These are phyloP conservation scores for Propithecus deckenii DNA, from an alignment of 2,797 vertebrate species.

Conservation along the genomic window DNA sequence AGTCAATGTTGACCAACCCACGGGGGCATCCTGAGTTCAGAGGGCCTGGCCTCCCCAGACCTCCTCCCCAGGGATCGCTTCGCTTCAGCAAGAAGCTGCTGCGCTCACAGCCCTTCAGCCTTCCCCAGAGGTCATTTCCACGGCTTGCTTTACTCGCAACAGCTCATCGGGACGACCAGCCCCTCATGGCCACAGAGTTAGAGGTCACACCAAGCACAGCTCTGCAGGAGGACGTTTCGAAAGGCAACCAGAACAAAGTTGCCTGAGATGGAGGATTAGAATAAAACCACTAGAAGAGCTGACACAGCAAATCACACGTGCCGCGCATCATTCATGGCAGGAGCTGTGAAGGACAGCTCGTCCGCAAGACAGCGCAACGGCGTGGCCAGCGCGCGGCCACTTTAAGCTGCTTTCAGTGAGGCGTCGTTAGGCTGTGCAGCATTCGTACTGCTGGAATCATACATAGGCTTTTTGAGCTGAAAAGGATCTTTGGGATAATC, in stretches of 20 bases:
- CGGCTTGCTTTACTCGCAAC: neutral
- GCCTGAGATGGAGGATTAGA: neutral
- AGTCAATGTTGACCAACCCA: neutral
- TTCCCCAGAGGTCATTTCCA: neutral
- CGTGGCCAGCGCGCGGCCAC: too few species aligned
- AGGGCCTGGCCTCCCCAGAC: neutral
- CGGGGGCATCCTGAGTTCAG: neutral
- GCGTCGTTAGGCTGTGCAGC: neutral
- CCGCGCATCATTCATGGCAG: neutral
- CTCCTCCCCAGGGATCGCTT: neutral
- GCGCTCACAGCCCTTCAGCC: neutral
- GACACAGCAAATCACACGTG: neutral
- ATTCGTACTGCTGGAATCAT: neutral
- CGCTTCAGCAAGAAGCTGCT: neutral
- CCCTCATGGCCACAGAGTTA: neutral
- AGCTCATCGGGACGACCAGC: neutral
- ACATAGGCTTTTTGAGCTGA: neutral
- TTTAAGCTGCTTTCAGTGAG: neutral
- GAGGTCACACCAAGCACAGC: neutral
- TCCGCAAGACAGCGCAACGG: neutral
- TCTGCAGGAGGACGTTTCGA: slow-evolving; percentile 13
- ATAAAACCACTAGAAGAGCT: neutral
- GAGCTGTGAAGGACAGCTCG: neutral
- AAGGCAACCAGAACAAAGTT: neutral
- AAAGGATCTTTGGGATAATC: neutral